phyloP scores from a whole-genome alignment of 2,797 vertebrate genomes.

The Darevskia nairensis region DNA sequence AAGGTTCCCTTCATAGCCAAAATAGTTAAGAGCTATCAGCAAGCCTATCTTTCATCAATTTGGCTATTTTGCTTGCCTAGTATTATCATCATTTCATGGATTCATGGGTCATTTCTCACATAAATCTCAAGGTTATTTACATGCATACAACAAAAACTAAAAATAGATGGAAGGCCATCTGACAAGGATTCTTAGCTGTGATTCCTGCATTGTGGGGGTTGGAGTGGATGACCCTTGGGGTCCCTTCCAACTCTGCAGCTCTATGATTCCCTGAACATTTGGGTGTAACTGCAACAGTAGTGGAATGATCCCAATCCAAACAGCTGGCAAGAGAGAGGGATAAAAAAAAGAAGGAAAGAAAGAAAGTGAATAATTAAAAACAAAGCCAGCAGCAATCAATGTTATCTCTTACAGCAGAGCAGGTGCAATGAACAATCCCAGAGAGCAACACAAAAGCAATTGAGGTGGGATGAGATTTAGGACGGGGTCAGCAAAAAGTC shows the following conservation, averaged over 20 bases:
- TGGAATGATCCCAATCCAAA: not conserved
- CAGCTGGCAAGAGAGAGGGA: not conserved
- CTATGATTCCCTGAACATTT: not conserved
- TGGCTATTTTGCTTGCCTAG: too few species aligned
- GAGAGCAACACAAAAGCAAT: not conserved
- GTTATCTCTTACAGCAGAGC: conserved; percentile 20
- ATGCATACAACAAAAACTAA: too few species aligned
- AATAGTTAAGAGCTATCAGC: too few species aligned
- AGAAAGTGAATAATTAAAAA: conserved; percentile 14
- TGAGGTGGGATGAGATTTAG: not conserved
- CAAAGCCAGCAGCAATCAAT: conserved; percentile 6
- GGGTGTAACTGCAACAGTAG: not conserved
- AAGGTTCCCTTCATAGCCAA: too few species aligned
- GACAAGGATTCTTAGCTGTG: not conserved
- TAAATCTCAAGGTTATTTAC: too few species aligned
- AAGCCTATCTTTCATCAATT: too few species aligned
- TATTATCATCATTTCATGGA: too few species aligned
- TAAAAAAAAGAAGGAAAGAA: not conserved
- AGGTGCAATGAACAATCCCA: not conserved
- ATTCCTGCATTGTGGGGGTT: too few species aligned
- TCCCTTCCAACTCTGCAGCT: too few species aligned
- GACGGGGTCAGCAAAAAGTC: not conserved
- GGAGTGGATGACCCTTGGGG: too few species aligned
- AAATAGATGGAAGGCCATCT: too few species aligned
- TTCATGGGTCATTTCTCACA: too few species aligned